Conservation (phyloP, 2,888 invertebrate genomes). For the Ptycholaimellus sp. region DNA sequence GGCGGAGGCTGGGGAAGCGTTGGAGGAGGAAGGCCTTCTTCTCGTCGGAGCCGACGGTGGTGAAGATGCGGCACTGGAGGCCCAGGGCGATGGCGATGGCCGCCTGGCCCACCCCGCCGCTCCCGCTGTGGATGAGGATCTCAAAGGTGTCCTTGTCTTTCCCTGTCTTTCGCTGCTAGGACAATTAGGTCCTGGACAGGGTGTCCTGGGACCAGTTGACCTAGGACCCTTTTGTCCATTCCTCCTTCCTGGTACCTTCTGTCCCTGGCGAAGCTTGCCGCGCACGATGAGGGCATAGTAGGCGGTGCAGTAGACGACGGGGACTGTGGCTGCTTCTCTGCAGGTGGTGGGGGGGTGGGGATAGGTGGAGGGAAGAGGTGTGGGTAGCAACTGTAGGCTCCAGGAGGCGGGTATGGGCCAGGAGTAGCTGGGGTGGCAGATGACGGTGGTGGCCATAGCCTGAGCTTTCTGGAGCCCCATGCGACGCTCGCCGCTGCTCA, state of each 20-base stretch:
- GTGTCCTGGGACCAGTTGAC: too few relatives aligned
- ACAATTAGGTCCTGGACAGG: too few relatives aligned
- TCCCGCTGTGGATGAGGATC: constrained; percentile 33
- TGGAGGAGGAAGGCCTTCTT: constrained; percentile 49
- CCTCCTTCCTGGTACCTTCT: neutral
- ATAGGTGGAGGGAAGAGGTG: neutral
- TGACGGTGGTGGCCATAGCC: constrained; percentile 58
- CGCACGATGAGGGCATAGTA: constrained; percentile 65
- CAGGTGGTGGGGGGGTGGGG: constrained; percentile 28
- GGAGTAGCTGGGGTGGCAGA: constrained; percentile 40
- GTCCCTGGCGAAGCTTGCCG: constrained; percentile 53
- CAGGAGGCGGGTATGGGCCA: constrained; percentile 26
- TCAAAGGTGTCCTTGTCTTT: too few relatives aligned
- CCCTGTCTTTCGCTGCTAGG: too few relatives aligned
- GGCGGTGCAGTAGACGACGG: constrained; percentile 31
- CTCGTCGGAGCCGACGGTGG: constrained; percentile 46
- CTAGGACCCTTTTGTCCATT: too few relatives aligned
- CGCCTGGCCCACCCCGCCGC: constrained; percentile 49
- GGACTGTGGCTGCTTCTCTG: constrained; percentile 28
- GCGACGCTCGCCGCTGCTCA: constrained; percentile 42
- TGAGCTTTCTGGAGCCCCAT: constrained; percentile 78
- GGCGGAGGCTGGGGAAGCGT: constrained; percentile 57
- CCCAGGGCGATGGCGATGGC: constrained; percentile 75
- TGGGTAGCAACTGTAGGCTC: constrained; percentile 54
- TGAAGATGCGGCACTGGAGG: constrained; percentile 52